These are phyloP conservation scores for Patella depressa DNA, from an alignment of 2,888 invertebrate species.

Conservation along the genomic window DNA sequence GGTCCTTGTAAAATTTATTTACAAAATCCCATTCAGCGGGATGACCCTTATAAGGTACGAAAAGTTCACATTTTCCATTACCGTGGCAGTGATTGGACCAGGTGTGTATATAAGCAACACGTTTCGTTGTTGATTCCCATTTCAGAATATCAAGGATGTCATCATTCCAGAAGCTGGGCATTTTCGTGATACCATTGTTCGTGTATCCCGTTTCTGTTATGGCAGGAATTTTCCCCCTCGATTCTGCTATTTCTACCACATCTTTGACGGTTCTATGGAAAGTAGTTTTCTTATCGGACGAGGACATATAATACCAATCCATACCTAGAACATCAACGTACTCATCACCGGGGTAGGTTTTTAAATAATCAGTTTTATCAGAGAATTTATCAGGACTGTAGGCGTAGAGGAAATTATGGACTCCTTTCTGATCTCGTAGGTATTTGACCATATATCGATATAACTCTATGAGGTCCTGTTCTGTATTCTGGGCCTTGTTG, in stretches of 20 bases:
- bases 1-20: constrained; percentile 28
- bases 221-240: constrained; percentile 37
- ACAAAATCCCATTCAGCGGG: constrained; percentile 26
- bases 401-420: constrained; percentile 40
- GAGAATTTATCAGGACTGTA: constrained; percentile 35
- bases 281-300: constrained; percentile 14
- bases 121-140: constrained; percentile 15
- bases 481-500: constrained; percentile 24
- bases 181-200: constrained; percentile 25
- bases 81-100: constrained; percentile 35
- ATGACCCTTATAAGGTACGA: constrained; percentile 31
- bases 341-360: constrained; percentile 37
- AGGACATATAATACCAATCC: constrained; percentile 32
- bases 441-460: constrained; percentile 33
- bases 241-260: constrained; percentile 30
- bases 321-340: constrained; percentile 37
- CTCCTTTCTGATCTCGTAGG: constrained; percentile 33
- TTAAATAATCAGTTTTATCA: constrained; percentile 26
- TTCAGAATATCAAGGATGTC: constrained; percentile 31
- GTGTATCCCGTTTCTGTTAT: constrained; percentile 36
- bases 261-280: constrained; percentile 19
- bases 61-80: constrained; percentile 8
- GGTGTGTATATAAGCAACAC: constrained; percentile 33
- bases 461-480: constrained; percentile 33
- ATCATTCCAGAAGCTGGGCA: constrained; percentile 34